phyloP scores from a whole-genome alignment of 2,888 invertebrate species.

The Agapostemon virescens region DNA sequence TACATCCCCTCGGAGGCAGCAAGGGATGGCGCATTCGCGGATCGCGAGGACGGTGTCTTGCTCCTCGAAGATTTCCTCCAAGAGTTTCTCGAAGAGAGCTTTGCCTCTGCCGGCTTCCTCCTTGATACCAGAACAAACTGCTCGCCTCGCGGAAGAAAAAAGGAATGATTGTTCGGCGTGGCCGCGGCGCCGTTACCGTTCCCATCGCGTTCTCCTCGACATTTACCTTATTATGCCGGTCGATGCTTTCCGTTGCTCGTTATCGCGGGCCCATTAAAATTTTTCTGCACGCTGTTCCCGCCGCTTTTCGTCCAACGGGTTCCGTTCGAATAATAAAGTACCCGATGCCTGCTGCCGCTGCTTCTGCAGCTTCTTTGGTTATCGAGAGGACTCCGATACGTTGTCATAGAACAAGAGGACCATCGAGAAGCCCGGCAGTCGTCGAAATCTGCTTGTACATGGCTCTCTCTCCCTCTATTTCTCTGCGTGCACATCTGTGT shows the following conservation, averaged over 20 bases:
- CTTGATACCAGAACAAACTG: slow-evolving; percentile 9
- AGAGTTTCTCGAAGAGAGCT: not conserved
- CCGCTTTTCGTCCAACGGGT: slow-evolving; percentile 32
- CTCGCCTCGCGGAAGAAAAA: slow-evolving; percentile 5
- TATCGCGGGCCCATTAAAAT: slow-evolving; percentile 53
- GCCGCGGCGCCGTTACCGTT: slow-evolving; percentile 29
- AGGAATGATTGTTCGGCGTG: slow-evolving; percentile 26
- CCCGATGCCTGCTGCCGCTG: slow-evolving; percentile 36
- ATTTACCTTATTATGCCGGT: slow-evolving; percentile 51
- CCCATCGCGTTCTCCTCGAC: slow-evolving; percentile 36
- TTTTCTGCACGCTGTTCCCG: slow-evolving; percentile 16
- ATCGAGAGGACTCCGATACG: slow-evolving; percentile 49
- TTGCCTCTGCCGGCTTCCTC: not conserved
- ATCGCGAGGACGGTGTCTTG: not conserved
- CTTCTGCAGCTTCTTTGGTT: slow-evolving; percentile 27
- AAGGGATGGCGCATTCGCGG: not conserved
- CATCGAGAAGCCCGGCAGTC: slow-evolving; percentile 41
- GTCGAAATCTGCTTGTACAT: slow-evolving; percentile 34
- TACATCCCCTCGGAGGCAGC: slow-evolving; percentile 3
- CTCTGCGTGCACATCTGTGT: not conserved
- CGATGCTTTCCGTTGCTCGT: slow-evolving; percentile 43
- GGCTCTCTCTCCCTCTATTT: slow-evolving; percentile 10
- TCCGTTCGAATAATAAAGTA: slow-evolving; percentile 54
- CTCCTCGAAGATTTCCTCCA: not conserved
- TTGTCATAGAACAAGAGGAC: slow-evolving; percentile 62